Evolutionary conservation across 2,113 vertebrate species (phyloP), one percentile per base, ranked within the genome.

Genomic region (Lepisosteus osseus): DNA sequence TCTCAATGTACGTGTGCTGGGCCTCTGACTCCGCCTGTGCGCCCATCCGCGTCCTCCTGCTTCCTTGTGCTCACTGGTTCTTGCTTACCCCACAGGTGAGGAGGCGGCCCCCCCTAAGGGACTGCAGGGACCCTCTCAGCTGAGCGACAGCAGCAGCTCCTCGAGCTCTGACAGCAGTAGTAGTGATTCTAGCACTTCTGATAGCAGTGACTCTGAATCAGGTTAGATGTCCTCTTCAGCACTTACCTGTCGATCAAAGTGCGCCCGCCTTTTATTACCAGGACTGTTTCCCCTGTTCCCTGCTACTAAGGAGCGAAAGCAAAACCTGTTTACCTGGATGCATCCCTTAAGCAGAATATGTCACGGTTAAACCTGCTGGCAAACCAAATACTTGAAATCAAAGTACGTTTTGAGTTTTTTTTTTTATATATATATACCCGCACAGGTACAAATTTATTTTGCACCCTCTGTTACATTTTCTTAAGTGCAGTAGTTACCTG

Each of bases 191-290:
- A 90, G 86, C 61, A 83, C 91, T 56, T 94, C 92, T 40, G 93
- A 93, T 54, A 92, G 86, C 90, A 94, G 91, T 17, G 89, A 93
- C 80, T 91, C 90, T n/a, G 91, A 96, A 85, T 84, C 92, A 86
- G 97, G 95, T 97, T 85, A 91, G 94, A 80, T 82, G 80, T 54
- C 65, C 78, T 79, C 66, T 72, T 78, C 71, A 4, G 59, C 63
- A 67, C 65, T 11, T 72, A 68, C 68, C 70, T 66, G 61, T 67
- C 57, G 66, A 7, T 40, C 59, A 54, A 65, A 65, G 29, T 47
- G 15, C 42, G 3, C 9, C 74, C 11, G 6, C 61, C 47, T 12
- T 45, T 47, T 29, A 54, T 14, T 75, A 45, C 29, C 45, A 72
- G 42, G 64, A 43, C 77, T 11, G 12, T 64, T 59, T 62, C 57